Evolutionary conservation across 2,888 invertebrate genomes (phyloP).

Genomic region (Drosophila greeni): DNA sequence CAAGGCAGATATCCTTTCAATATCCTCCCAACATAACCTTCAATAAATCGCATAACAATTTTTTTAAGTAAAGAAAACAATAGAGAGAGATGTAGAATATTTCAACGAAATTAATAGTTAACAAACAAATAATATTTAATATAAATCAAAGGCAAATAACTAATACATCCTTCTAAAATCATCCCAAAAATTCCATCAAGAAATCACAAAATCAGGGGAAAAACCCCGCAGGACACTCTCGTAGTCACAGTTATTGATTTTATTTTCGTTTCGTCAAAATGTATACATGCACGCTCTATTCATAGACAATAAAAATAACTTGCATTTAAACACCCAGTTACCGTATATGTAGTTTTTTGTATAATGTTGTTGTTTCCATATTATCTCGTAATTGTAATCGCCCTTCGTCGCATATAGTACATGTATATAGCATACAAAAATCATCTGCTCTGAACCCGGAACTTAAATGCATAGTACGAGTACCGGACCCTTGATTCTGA

Average conservation of each 20-base stretch:
- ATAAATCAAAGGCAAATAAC: too few species aligned
- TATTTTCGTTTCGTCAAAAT: conserved; percentile 48
- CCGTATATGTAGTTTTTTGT: conserved; percentile 24
- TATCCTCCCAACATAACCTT: too few species aligned
- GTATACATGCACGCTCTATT: conserved; percentile 37
- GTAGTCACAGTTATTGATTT: conserved; percentile 60
- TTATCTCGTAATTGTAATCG: conserved; percentile 22
- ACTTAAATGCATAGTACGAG: conserved; percentile 57
- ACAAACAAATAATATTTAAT: too few species aligned
- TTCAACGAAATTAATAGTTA: too few species aligned
- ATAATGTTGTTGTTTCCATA: conserved; percentile 25
- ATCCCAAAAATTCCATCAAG: too few species aligned
- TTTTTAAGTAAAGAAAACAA: background rate
- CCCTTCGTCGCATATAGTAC: conserved; percentile 24
- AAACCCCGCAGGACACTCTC: background rate
- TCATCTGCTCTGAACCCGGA: conserved; percentile 21
- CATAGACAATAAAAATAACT: conserved; percentile 66
- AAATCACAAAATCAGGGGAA: background rate
- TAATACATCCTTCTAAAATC: too few species aligned
- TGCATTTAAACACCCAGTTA: conserved; percentile 45
- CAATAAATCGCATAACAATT: too few species aligned
- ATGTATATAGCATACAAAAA: conserved; percentile 40
- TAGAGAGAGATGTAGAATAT: background rate
- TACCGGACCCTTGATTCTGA: background rate
- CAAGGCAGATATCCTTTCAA: too few species aligned